A percentile compares a stretch with the other conserved stretches of the same genome.
phyloP scores from a whole-genome alignment of 2,888 invertebrate species.

The Frankliniella intonsa region DNA sequence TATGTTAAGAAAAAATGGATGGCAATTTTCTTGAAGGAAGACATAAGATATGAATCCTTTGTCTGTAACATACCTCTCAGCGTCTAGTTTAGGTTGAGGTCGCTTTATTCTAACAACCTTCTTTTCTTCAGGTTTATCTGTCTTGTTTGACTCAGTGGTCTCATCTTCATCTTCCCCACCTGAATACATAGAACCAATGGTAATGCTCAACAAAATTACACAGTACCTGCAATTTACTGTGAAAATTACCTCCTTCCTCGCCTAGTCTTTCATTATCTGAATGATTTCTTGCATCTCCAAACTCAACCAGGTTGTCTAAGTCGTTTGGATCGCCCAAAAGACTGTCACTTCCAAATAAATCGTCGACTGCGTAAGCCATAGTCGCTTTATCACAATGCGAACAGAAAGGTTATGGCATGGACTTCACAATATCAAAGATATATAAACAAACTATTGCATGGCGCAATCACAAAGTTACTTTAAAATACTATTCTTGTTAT shows the following conservation, averaged over 20 bases:
- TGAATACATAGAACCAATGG: background rate
- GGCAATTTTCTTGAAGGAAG: background rate
- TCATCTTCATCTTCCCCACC: background rate
- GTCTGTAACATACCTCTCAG: conserved; percentile 49
- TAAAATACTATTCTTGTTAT: too few species aligned
- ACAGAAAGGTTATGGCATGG: background rate
- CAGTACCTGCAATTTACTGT: background rate
- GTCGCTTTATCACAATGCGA: background rate
- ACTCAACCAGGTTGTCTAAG: background rate
- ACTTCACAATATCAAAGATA: background rate
- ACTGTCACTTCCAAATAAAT: background rate
- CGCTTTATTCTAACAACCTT: conserved; percentile 54
- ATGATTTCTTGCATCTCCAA: background rate
- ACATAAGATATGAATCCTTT: background rate
- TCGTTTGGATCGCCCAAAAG: background rate
- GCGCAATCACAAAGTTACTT: too few species aligned
- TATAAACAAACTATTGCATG: too few species aligned
- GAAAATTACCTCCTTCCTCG: background rate
- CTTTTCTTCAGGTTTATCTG: conserved; percentile 41
- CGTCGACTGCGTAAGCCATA: background rate
- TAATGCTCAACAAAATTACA: background rate
- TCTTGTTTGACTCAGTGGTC: background rate
- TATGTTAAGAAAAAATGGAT: conserved; percentile 8
- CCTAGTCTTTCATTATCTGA: background rate
- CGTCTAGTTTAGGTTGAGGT: conserved; percentile 63